Percentiles rank a stretch among this genome's conserved stretches.
Conservation (phyloP, 2,888 invertebrate genomes). For the Stenoptilia bipunctidactyla region DNA sequence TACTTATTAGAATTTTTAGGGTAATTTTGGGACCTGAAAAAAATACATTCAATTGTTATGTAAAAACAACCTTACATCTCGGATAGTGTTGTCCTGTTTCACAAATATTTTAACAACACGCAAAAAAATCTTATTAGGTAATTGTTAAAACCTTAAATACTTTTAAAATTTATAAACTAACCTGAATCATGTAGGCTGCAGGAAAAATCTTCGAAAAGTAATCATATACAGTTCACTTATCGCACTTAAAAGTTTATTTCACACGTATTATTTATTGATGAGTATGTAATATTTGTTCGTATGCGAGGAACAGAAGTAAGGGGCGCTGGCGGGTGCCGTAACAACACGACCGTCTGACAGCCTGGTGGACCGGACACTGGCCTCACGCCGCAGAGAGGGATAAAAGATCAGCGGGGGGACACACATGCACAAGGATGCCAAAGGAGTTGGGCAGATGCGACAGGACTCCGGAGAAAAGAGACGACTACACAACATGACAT, state of each 20-base stretch:
- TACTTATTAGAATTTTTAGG: too few species aligned
- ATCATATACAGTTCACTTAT: conserved; percentile 42
- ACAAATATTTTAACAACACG: too few species aligned
- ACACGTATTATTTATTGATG: conserved; percentile 25
- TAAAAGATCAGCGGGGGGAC: conserved; percentile 61
- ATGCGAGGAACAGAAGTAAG: too few species aligned
- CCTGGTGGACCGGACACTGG: conserved; percentile 65
- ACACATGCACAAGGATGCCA: conserved; percentile 64
- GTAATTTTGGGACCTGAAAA: too few species aligned
- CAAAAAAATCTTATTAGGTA: too few species aligned
- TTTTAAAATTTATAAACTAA: conserved; percentile 42
- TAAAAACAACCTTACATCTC: too few species aligned
- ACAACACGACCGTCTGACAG: conserved; percentile 58
- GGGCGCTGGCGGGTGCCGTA: conserved; percentile 22
- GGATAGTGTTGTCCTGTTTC: too few species aligned
- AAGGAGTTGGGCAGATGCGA: conserved; percentile 66
- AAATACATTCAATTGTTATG: too few species aligned
- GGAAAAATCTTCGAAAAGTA: conserved; percentile 39
- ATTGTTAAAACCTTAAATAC: too few species aligned
- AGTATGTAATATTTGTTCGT: too few species aligned
- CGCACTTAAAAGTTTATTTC: conserved; percentile 65
- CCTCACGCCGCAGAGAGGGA: conserved; percentile 57
- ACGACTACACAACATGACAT: conserved; percentile 68
- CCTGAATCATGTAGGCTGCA: conserved; percentile 65
- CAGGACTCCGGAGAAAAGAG: conserved; percentile 70